Percentiles rank a stretch among this genome's conserved stretches.
Evolutionary conservation across 53 echinoderm and acorn worm genomes (phyloP).

Genomic region (Holothuria leucospilota): DNA sequence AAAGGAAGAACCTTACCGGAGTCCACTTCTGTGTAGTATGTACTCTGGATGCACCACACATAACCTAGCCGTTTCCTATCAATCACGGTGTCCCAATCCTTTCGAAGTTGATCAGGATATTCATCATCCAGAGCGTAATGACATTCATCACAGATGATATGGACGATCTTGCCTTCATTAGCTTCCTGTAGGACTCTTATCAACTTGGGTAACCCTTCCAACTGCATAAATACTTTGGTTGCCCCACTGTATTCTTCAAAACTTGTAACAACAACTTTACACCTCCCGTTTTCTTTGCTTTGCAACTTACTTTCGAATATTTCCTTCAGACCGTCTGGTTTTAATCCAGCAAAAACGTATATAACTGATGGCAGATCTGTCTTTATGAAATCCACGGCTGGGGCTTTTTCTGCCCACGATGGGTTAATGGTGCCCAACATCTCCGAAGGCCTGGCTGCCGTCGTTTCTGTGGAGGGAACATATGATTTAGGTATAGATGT

Average conservation of each 20-base stretch:
- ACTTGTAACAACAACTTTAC: neutral
- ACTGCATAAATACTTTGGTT: neutral
- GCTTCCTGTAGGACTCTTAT: neutral
- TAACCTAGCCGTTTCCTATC: neutral
- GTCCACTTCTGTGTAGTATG: constrained; percentile 13
- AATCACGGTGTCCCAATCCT: neutral
- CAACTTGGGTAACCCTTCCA: neutral
- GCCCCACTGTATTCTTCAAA: neutral
- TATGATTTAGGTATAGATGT: neutral
- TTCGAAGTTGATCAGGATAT: neutral
- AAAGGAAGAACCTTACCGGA: neutral
- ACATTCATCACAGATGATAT: constrained; percentile 17
- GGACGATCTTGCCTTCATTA: neutral
- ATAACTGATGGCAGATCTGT: neutral
- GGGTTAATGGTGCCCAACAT: too few relatives aligned
- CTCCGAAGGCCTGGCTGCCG: too few relatives aligned
- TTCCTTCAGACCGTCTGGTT: neutral
- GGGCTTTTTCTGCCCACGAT: too few relatives aligned
- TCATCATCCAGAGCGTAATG: neutral
- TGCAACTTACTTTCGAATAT: neutral
- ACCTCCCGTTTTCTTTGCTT: neutral
- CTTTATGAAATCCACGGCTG: too few relatives aligned
- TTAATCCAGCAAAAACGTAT: constrained; percentile 15
- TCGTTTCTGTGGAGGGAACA: too few relatives aligned
- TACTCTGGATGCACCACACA: constrained; percentile 23